phyloP scores from a whole-genome alignment of 2,797 vertebrate species.

The Tragopan temminckii region DNA sequence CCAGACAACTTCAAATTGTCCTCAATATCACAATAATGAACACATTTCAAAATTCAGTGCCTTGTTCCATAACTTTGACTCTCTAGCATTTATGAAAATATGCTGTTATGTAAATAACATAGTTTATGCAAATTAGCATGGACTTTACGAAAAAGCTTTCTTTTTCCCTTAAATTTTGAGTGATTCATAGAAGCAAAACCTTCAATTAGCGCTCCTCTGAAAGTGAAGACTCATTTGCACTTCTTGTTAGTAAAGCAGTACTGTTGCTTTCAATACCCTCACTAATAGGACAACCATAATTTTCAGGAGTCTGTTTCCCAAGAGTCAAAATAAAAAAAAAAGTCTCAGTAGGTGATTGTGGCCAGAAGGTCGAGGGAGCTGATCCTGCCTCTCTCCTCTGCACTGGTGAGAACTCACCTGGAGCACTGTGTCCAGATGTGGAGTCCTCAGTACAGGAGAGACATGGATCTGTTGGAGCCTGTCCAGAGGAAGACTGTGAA shows the following conservation, averaged over 20 bases:
- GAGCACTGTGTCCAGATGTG: too few species aligned
- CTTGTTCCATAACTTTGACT: background rate
- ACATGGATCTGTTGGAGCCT: too few species aligned
- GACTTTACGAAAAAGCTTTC: background rate
- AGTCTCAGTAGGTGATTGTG: too few species aligned
- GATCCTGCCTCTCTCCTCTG: too few species aligned
- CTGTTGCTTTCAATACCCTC: background rate
- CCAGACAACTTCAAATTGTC: background rate
- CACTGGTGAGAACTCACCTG: too few species aligned
- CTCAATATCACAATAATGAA: background rate
- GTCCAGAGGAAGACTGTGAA: too few species aligned
- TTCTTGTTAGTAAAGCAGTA: background rate
- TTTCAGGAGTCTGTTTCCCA: background rate
- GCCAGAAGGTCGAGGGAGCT: too few species aligned
- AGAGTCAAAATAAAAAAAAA: background rate
- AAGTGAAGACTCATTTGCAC: background rate
- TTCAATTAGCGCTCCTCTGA: background rate
- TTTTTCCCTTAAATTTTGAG: background rate
- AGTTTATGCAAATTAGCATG: background rate
- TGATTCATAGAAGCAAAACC: background rate
- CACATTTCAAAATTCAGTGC: background rate
- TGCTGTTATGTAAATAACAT: background rate
- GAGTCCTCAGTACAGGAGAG: too few species aligned
- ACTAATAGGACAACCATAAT: fast-evolving
- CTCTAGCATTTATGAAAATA: fast-evolving